phyloP scores from a whole-genome alignment of 2,888 invertebrate genomes.

The Anarsia innoxiella region DNA sequence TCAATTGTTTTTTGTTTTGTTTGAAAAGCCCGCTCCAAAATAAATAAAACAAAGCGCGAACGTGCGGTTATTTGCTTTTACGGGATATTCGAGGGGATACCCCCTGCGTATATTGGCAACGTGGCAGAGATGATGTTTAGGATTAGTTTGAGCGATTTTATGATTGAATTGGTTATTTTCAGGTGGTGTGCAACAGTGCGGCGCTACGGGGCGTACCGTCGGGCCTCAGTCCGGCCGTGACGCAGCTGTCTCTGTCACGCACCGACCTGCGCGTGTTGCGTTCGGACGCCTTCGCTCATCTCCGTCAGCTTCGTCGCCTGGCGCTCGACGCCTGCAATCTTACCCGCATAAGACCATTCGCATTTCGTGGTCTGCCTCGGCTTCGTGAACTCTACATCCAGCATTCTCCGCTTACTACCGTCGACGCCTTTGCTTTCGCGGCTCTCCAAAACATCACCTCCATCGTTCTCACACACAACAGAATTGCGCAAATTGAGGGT shows the following conservation, averaged over 20 bases:
- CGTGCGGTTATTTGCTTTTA: constrained; percentile 36
- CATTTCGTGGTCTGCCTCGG: constrained; percentile 87
- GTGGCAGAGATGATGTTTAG: too few species aligned
- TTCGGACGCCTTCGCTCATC: constrained; percentile 88
- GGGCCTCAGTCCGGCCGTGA: constrained; percentile 84
- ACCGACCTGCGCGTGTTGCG: constrained; percentile 88
- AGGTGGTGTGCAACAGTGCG: constrained; percentile 93
- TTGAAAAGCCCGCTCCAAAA: constrained; percentile 58
- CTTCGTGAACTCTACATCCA: constrained; percentile 89
- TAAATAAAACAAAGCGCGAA: constrained; percentile 63
- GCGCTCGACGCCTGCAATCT: constrained; percentile 92
- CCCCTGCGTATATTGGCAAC: too few species aligned
- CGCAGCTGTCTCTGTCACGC: constrained; percentile 89
- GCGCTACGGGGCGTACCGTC: constrained; percentile 86
- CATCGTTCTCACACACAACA: constrained; percentile 81
- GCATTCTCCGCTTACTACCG: constrained; percentile 86
- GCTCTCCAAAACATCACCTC: constrained; percentile 87
- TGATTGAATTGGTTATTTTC: too few species aligned
- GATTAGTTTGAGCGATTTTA: too few species aligned
- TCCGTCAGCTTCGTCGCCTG: constrained; percentile 86
- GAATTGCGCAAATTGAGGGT: constrained; percentile 81
- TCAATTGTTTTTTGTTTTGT: constrained; percentile 53
- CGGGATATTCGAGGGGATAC: constrained; percentile 30
- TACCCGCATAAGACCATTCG: constrained; percentile 85
- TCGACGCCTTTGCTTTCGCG: constrained; percentile 89